Evolutionary conservation across 1,140 invertebrate genomes (phyloP).

Genomic region (Drosophila hydei): DNA sequence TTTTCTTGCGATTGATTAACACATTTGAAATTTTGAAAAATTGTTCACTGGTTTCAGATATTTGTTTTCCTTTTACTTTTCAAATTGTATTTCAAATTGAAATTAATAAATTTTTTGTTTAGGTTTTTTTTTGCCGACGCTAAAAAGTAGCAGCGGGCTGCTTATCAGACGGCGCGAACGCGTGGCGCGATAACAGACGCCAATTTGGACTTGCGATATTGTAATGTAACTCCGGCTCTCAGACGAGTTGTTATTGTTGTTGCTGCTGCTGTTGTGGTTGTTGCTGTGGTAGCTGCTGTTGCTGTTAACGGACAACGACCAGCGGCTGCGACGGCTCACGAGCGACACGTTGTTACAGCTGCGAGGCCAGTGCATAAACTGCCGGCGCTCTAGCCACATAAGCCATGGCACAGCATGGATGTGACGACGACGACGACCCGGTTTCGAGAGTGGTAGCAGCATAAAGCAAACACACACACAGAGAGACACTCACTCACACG

Average conservation of each 20-base stretch:
- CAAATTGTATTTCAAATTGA: background rate
- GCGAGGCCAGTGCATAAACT: conserved; percentile 76
- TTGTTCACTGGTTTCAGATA: conserved; percentile 45
- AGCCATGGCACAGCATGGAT: conserved; percentile 51
- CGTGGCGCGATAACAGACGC: conserved; percentile 50
- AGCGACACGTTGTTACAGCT: conserved; percentile 78
- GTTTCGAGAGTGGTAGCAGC: conserved; percentile 40
- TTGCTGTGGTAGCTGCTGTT: background rate
- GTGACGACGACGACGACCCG: conserved; percentile 45
- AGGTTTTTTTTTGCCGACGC: conserved; percentile 31
- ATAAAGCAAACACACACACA: conserved; percentile 47
- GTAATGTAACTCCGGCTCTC: conserved; percentile 13
- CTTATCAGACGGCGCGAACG: conserved; percentile 51
- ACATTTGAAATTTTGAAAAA: conserved; percentile 47
- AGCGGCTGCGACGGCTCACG: conserved; percentile 23
- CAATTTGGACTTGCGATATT: conserved; percentile 26
- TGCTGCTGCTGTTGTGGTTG: background rate
- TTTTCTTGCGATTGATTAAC: conserved; percentile 45
- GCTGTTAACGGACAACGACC: conserved; percentile 16
- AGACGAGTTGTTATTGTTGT: conserved; percentile 8
- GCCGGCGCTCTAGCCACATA: conserved; percentile 64
- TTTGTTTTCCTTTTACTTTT: background rate
- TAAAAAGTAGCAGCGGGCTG: conserved; percentile 36
- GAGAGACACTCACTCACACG: conserved; percentile 26
- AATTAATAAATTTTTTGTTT: background rate